Evolutionary conservation across 2,113 vertebrate species (phyloP), one percentile per base, ranked within the genome.

Genomic region (Petromus typicus): DNA sequence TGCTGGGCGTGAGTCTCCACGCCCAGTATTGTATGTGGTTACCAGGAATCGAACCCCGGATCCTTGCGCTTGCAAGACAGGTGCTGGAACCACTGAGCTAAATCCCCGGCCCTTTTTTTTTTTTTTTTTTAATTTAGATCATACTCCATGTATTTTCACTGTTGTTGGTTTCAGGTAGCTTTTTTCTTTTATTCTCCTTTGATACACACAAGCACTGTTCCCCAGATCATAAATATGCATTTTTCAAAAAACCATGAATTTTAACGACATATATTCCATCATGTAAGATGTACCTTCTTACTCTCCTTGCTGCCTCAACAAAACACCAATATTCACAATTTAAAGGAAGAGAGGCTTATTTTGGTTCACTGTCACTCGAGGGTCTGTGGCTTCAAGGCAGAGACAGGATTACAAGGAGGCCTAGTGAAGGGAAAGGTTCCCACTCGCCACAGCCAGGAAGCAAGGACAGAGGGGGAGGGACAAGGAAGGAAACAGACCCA

Each of bases 181-280:
- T 69, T 40, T 34, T 63, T 59, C 73, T 69, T 81, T 86, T n/a
- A 27, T n/a, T 4, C 17, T 69, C 66, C 66, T 69, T 61, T 93
- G 51, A 40, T 43, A 61, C n/a, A 76, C 9, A 34, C 2, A 25
- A 89, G 40, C 66, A 69, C 54, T 14, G 9, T 43, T 89, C 87
- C 64, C 73, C 27, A 76, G 3, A 12, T 81, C 25, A 12, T 66
- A 75, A 82, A 27, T 67, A 34, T 67, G 16, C 63, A 56, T 71
- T 91, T 95, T 94, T 89, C 85, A 48, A 85, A 91, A 89, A 30
- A 22, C 17, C 6, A 7, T 23, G 32, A 64, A 32, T 79, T 27
- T 84, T 14, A n/a, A 71, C 45, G n/a, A 18, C 51, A 25, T 64
- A 82, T n/a, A 80, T n/a, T 79, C 37, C 63, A 92, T 80, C 66